Evolutionary conservation across 1,140 invertebrate genomes (phyloP).

Genomic region (Drosophila bifasciata): DNA sequence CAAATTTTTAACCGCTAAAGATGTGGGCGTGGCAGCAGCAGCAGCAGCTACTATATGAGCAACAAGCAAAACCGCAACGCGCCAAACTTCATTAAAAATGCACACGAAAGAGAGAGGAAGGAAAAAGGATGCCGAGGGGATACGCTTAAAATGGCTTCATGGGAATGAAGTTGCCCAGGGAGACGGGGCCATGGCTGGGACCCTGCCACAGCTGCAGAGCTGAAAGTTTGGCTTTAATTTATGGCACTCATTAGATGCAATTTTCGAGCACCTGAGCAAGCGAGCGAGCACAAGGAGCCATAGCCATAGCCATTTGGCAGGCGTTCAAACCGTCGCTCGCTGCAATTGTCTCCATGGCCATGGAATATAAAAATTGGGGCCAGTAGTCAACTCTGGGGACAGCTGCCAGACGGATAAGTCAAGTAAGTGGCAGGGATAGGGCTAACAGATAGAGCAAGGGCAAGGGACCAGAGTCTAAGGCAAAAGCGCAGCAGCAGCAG

Average conservation of each 20-base stretch:
- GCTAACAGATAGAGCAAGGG: too few relatives aligned
- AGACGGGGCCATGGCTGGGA: too few relatives aligned
- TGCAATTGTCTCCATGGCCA: slow-evolving; percentile 30
- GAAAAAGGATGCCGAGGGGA: too few relatives aligned
- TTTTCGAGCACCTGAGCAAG: slow-evolving; percentile 70
- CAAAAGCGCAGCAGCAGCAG: slow-evolving; percentile 5
- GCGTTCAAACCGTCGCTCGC: slow-evolving; percentile 30
- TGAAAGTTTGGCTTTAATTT: slow-evolving; percentile 51
- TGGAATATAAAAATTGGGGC: slow-evolving; percentile 44
- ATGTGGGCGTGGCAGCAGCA: slow-evolving; percentile 46
- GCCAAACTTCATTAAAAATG: slow-evolving; percentile 64
- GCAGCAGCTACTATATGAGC: slow-evolving; percentile 10
- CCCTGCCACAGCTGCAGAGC: too few relatives aligned
- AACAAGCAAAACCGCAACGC: slow-evolving; percentile 33
- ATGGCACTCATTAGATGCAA: slow-evolving; percentile 69
- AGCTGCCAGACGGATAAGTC: slow-evolving; percentile 49
- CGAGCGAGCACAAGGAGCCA: too few relatives aligned
- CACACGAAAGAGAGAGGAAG: slow-evolving; percentile 23
- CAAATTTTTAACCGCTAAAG: slow-evolving; percentile 66
- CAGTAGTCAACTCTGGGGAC: slow-evolving; percentile 49
- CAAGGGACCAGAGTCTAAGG: too few relatives aligned
- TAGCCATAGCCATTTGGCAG: slow-evolving; percentile 53
- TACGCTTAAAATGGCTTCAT: too few relatives aligned
- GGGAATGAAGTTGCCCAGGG: neutral
- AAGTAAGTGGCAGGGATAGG: neutral